Percentiles rank a stretch among this genome's conserved stretches.
These are phyloP conservation scores for Gorilla gorilla DNA, from an alignment of 2,113 vertebrate species.

Conservation along the genomic window DNA sequence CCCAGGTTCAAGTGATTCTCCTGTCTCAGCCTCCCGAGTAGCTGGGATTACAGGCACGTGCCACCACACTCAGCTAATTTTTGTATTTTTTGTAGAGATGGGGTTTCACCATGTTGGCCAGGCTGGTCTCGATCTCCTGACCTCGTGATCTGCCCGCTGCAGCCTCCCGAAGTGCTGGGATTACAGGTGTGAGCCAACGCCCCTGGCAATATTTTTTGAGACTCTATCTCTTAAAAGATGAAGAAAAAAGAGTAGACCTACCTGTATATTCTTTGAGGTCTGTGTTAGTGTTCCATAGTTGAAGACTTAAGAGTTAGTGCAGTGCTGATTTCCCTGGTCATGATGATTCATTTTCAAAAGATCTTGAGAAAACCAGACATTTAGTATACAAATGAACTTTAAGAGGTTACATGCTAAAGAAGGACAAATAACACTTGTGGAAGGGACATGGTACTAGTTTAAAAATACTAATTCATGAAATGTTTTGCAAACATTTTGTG, in stretches of 20 bases:
- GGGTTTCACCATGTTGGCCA: too few relatives aligned
- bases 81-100: too few relatives aligned
- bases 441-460: not conserved
- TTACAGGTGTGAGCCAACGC: not conserved
- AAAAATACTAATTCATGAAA: not conserved
- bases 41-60: too few relatives aligned
- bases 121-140: too few relatives aligned
- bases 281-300: not conserved
- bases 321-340: not conserved
- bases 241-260: not conserved
- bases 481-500: not conserved
- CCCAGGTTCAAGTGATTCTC: too few relatives aligned
- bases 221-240: too few relatives aligned
- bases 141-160: not conserved
- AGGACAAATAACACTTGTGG: constrained; percentile 2
- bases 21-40: too few relatives aligned
- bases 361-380: constrained; percentile 21
- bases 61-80: too few relatives aligned
- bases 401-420: not conserved
- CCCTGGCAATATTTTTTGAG: not conserved
- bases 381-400: not conserved
- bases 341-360: constrained; percentile 9
- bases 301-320: not conserved
- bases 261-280: not conserved
- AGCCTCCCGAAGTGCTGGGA: not conserved